These are phyloP conservation scores for Calliopsis andreniformis DNA, from an alignment of 1,140 invertebrate genomes.

Conservation along the genomic window DNA sequence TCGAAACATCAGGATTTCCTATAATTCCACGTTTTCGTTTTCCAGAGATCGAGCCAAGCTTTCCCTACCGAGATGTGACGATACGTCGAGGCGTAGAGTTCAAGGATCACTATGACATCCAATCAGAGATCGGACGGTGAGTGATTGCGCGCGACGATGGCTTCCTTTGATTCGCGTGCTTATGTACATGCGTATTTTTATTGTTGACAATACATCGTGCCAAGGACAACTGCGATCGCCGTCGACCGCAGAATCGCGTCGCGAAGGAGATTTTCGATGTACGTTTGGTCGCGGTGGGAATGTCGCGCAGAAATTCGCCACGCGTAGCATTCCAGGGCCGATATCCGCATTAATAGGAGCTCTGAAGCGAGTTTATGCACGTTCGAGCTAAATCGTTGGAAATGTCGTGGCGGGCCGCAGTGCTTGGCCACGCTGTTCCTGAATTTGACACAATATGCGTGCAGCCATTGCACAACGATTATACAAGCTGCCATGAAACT, in stretches of 20 bases:
- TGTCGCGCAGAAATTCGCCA: background rate
- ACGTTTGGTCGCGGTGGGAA: background rate
- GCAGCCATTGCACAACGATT: conserved; percentile 8
- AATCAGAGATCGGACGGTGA: conserved; percentile 90
- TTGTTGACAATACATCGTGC: conserved; percentile 4
- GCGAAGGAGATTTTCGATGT: conserved; percentile 14
- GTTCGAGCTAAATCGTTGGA: background rate
- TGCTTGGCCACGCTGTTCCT: conserved; percentile 9
- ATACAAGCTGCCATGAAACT: background rate
- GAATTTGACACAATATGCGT: conserved; percentile 28
- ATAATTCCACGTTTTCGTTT: conserved; percentile 38
- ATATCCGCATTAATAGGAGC: background rate
- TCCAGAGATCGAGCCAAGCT: conserved; percentile 92
- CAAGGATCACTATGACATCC: conserved; percentile 90
- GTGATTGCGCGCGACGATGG: conserved; percentile 56
- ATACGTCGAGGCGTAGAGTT: conserved; percentile 89
- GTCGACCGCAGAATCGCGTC: conserved; percentile 3
- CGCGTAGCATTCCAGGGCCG: background rate
- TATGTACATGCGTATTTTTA: conserved; percentile 29
- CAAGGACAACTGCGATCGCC: conserved; percentile 19
- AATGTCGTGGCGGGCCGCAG: conserved; percentile 4
- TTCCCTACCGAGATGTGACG: conserved; percentile 90
- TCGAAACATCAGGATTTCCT: background rate
- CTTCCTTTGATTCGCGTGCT: too few relatives aligned
- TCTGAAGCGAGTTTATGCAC: background rate